A percentile compares a stretch with the other conserved stretches of the same genome.
Conservation (phyloP, 2,113 vertebrate species). For the Picathartes gymnocephalus region DNA sequence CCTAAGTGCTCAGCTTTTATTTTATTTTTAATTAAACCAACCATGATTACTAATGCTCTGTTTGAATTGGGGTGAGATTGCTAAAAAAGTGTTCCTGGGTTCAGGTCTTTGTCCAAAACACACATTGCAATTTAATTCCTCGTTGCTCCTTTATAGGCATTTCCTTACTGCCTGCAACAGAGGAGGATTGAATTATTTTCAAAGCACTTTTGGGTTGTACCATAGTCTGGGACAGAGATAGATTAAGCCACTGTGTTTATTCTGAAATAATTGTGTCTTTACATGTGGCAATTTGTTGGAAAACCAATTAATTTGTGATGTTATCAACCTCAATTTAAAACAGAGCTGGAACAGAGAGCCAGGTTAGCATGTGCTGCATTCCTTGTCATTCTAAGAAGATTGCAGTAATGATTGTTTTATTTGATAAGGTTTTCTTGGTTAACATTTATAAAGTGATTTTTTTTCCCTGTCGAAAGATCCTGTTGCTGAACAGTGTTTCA, state of each 20-base stretch:
- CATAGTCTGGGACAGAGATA: neutral
- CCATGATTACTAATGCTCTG: neutral
- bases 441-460: neutral
- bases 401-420: neutral
- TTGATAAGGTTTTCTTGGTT: neutral
- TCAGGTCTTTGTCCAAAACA: neutral
- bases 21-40: neutral
- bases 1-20: neutral
- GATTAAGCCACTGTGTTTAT: neutral
- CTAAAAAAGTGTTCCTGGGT: neutral
- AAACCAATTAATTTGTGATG: neutral
- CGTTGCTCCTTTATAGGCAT: neutral
- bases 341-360: neutral
- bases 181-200: neutral
- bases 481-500: neutral
- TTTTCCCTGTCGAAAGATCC: neutral
- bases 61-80: neutral
- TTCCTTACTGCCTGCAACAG: neutral
- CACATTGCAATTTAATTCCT: neutral
- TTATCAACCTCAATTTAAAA: neutral
- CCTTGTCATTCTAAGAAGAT: neutral
- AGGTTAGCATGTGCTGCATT: neutral
- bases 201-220: neutral
- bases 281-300: neutral
- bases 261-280: neutral